phyloP scores from a whole-genome alignment of 2,888 invertebrate species.

The Drosophila phalerata region DNA sequence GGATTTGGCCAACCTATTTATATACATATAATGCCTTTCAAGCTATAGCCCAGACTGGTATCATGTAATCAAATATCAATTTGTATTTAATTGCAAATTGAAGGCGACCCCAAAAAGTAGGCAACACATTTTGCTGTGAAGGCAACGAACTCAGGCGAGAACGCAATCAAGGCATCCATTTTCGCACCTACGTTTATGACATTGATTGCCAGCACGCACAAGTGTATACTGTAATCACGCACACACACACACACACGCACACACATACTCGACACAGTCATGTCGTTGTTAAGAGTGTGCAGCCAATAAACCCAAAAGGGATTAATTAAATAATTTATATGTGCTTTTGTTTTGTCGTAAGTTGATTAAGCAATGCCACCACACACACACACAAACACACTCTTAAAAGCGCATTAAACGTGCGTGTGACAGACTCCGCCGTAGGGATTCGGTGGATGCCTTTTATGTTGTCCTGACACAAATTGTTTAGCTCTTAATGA shows the following conservation, averaged over 20 bases:
- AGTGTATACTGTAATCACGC: slow-evolving; percentile 11
- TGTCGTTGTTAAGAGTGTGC: slow-evolving; percentile 42
- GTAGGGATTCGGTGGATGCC: slow-evolving; percentile 30
- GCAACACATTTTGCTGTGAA: slow-evolving; percentile 53
- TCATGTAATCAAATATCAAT: slow-evolving; percentile 59
- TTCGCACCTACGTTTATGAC: slow-evolving; percentile 77
- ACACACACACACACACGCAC: slow-evolving; percentile 16
- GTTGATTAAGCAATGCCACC: slow-evolving; percentile 69
- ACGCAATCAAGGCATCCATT: slow-evolving; percentile 67
- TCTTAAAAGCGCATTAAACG: slow-evolving; percentile 69
- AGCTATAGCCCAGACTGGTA: slow-evolving; percentile 9
- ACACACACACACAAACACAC: slow-evolving; percentile 15
- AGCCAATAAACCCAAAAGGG: slow-evolving; percentile 71
- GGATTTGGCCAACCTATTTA: slow-evolving; percentile 13
- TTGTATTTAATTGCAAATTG: slow-evolving; percentile 61
- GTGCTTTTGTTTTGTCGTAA: slow-evolving; percentile 75
- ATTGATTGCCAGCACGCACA: slow-evolving; percentile 76
- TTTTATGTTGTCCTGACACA: slow-evolving; percentile 51
- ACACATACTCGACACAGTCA: background rate
- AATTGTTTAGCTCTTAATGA: slow-evolving; percentile 66
- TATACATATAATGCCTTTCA: slow-evolving; percentile 10
- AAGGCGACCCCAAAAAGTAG: slow-evolving; percentile 48
- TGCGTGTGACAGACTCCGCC: slow-evolving; percentile 53
- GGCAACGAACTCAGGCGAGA: slow-evolving; percentile 64
- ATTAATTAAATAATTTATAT: slow-evolving; percentile 79